Percentiles rank a stretch among this genome's conserved stretches.
Evolutionary conservation across 2,888 invertebrate species (phyloP).

Genomic region (Poecilus cupreus): DNA sequence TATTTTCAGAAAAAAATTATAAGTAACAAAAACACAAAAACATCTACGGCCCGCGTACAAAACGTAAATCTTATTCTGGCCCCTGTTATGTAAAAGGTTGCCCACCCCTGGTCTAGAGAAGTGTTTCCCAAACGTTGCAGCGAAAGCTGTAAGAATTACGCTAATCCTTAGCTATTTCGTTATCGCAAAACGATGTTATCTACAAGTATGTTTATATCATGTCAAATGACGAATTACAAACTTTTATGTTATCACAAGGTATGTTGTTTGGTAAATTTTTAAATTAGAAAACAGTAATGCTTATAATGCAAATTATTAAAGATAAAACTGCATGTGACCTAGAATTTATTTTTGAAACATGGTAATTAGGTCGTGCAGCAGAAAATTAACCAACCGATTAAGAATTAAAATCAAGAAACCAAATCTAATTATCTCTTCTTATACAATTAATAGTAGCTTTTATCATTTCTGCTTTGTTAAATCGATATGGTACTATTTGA

Average conservation of each 20-base stretch:
- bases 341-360: constrained; percentile 11
- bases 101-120: too few species aligned
- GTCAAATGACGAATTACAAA: neutral
- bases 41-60: too few species aligned
- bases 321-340: constrained; percentile 6
- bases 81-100: too few species aligned
- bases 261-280: neutral
- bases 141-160: neutral
- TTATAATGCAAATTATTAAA: neutral
- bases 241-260: neutral
- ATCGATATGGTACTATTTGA: neutral
- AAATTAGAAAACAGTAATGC: neutral
- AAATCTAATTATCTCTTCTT: neutral
- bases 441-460: neutral
- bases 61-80: too few species aligned
- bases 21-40: too few species aligned
- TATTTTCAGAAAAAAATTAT: too few species aligned
- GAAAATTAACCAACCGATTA: neutral
- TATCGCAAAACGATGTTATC: neutral
- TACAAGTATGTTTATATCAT: constrained; percentile 20
- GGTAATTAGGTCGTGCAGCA: constrained; percentile 1
- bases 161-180: neutral
- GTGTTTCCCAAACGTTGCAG: neutral
- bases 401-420: neutral
- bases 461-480: neutral